These are phyloP conservation scores for Xylota segnis DNA, from an alignment of 2,888 invertebrate genomes.

Conservation along the genomic window DNA sequence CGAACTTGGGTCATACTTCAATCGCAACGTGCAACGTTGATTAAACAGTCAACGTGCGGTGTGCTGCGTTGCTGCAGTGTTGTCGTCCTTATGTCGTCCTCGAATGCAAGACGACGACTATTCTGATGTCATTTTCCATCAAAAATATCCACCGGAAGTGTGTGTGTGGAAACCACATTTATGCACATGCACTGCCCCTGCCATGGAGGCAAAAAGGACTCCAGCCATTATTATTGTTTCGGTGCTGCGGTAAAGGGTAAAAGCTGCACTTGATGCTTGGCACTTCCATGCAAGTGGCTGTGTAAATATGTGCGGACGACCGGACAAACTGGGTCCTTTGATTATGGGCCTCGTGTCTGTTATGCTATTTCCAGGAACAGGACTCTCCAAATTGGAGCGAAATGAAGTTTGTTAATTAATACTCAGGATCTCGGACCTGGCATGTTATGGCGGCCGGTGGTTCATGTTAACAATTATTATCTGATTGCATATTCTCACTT, in stretches of 20 bases:
- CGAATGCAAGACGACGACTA: slow-evolving; percentile 5
- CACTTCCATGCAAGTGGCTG: slow-evolving; percentile 39
- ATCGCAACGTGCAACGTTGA: slow-evolving; percentile 68
- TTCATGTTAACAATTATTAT: slow-evolving; percentile 28
- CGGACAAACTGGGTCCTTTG: slow-evolving; percentile 20
- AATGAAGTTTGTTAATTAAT: slow-evolving; percentile 41
- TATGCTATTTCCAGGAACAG: slow-evolving; percentile 1
- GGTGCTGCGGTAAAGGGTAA: slow-evolving; percentile 21
- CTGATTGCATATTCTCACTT: slow-evolving; percentile 30
- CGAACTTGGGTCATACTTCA: slow-evolving; percentile 61
- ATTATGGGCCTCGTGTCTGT: slow-evolving; percentile 17
- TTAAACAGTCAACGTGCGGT: slow-evolving; percentile 60
- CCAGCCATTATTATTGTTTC: slow-evolving; percentile 45
- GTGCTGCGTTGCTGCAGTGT: slow-evolving; percentile 1
- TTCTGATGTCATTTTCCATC: slow-evolving; percentile 48
- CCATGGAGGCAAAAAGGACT: slow-evolving; percentile 21
- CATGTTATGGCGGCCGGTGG: slow-evolving; percentile 5
- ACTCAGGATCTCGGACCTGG: neutral
- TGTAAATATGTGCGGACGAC: neutral
- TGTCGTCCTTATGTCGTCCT: slow-evolving; percentile 4
- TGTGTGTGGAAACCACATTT: slow-evolving; percentile 20
- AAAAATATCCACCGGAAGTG: slow-evolving; percentile 49
- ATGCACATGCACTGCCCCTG: neutral
- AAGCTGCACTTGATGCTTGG: slow-evolving; percentile 63
- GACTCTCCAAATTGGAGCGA: slow-evolving; percentile 1